Percentiles rank a stretch among this genome's conserved stretches.
Evolutionary conservation across 1,140 invertebrate species (phyloP).

Genomic region (Atta texana): DNA sequence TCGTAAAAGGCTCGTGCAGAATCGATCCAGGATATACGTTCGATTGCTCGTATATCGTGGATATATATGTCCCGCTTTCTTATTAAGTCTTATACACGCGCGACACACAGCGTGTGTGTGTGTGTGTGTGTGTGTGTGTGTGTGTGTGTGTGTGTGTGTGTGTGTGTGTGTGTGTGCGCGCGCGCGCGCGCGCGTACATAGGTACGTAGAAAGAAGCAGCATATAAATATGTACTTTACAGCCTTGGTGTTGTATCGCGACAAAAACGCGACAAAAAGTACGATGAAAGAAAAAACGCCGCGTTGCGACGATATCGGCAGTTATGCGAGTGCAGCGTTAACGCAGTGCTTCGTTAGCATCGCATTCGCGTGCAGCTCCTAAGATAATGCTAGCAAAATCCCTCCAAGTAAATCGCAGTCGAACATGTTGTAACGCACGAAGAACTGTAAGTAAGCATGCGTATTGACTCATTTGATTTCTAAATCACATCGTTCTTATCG

Average conservation of each 20-base stretch:
- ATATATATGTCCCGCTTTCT: constrained; percentile 40
- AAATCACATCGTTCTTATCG: background rate
- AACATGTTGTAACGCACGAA: constrained; percentile 4
- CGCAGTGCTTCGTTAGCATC: constrained; percentile 42
- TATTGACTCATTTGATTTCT: background rate
- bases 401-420: constrained; percentile 32
- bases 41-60: constrained; percentile 51
- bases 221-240: constrained; percentile 26
- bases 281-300: background rate
- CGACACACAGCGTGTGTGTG: background rate
- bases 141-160: too few relatives aligned
- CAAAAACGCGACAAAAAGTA: background rate
- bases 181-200: background rate
- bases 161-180: too few relatives aligned
- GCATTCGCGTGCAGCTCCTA: constrained; percentile 17
- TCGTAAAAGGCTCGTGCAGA: constrained; percentile 41
- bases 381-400: constrained; percentile 8
- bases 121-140: too few relatives aligned
- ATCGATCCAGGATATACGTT: constrained; percentile 40
- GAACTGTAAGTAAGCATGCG: background rate
- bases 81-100: constrained; percentile 42
- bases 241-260: background rate
- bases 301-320: background rate
- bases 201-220: background rate
- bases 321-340: constrained; percentile 27